Evolutionary conservation across 2,113 vertebrate species (phyloP), one percentile per base, ranked within the genome.

Genomic region (Lagopus leucura): DNA sequence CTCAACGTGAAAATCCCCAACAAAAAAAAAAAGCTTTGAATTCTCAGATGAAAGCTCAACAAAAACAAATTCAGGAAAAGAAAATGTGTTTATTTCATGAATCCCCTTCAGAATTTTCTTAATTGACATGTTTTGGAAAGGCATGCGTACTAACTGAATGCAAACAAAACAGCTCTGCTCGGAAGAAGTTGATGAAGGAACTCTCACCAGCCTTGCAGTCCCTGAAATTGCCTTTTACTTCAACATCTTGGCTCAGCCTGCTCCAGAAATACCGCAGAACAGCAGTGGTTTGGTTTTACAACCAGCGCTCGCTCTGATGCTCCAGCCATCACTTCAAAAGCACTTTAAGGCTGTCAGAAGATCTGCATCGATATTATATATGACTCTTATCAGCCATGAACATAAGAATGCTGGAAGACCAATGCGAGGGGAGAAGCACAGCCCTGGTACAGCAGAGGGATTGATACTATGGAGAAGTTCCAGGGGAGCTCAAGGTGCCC

Each of bases 251-350:
- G 79, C 82, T 93, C 54, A 69, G 69, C 7, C 75, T 8, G 7
- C 7, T 48, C 60, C 89, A 84, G 86, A 72, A 85, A 69, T 27
- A 84, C 74, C 4, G n/a, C 90, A 88, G 79, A 76, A 43, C 0
- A 11, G 60, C 87, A 85, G 79, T 1, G 19, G 27, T 55, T 48
- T 65, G 60, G 8, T 70, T 88, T 88, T 78, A 81, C 86, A 85
- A 60, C 78, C 89, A 34, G 47, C 65, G 34, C 89, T 87, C 54
- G 78, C 69, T 61, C 86, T 71, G 75, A 60, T 50, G 84, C 80
- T 95, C 84, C 66, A 72, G 63, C 54, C 83, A 82, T 88, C 66
- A 57, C 52, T 78, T 90, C 57, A 78, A 85, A 92, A 94, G 87
- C 86, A 48, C 80, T 90, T 90, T 66, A 32, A 90, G 66, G 11